Percentiles rank a stretch among this genome's conserved stretches.
These are phyloP conservation scores for Epinephelus fuscoguttatus DNA, from an alignment of 2,113 vertebrate genomes.

Conservation along the genomic window DNA sequence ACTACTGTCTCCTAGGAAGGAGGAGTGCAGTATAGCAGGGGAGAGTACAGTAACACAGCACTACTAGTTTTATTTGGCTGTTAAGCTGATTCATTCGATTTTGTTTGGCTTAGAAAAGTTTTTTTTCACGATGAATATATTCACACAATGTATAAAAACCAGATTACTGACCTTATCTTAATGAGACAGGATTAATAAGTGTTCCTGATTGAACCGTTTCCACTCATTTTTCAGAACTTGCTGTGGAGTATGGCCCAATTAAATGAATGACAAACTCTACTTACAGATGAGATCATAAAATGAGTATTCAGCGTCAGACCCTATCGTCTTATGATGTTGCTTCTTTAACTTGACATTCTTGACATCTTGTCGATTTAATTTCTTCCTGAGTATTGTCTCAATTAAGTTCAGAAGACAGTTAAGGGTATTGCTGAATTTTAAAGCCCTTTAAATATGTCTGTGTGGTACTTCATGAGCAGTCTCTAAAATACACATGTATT, in stretches of 20 bases:
- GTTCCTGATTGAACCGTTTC: not conserved
- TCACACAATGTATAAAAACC: not conserved
- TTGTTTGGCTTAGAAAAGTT: not conserved
- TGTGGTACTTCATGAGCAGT: not conserved
- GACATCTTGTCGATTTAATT: not conserved
- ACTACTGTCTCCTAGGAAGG: conserved; percentile 21
- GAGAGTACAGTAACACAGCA: conserved; percentile 10
- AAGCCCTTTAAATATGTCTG: not conserved
- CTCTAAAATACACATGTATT: not conserved
- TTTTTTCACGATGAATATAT: conserved; percentile 13
- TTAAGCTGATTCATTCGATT: conserved; percentile 8
- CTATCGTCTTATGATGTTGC: not conserved
- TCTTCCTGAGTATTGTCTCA: too few species aligned
- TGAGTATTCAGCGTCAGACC: not conserved
- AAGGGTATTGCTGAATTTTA: too few species aligned
- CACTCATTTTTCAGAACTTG: not conserved
- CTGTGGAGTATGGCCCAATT: not conserved
- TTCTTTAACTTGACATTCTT: conserved; percentile 1
- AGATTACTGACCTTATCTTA: not conserved
- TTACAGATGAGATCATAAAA: not conserved
- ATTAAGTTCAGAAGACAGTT: too few species aligned
- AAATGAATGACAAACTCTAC: not conserved
- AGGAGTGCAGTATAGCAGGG: conserved; percentile 12
- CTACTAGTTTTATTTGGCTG: conserved; percentile 5
- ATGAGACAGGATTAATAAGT: not conserved